Evolutionary conservation across 2,797 vertebrate genomes (phyloP).

Genomic region (Babyrousa celebensis): DNA sequence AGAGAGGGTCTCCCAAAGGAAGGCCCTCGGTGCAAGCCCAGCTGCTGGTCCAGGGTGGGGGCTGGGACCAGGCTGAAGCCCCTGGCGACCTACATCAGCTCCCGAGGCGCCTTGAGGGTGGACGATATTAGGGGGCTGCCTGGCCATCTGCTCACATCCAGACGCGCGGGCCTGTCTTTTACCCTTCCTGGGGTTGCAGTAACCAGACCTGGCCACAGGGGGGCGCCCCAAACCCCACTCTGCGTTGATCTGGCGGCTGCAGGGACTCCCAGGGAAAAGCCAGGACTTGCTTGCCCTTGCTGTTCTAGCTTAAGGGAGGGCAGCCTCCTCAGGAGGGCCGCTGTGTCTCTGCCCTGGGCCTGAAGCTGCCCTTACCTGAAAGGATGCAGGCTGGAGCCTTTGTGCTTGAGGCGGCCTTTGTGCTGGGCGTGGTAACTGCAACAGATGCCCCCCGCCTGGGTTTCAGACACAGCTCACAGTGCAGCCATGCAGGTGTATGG

Average conservation of each 20-base stretch:
- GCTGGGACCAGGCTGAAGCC: not conserved
- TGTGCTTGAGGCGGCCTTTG: constrained; percentile 94
- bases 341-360: not conserved
- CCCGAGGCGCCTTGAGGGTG: not conserved
- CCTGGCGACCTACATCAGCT: no score
- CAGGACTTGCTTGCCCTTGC: accelerated
- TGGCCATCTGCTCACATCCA: not conserved
- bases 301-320: not conserved
- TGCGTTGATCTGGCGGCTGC: accelerated
- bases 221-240: not conserved
- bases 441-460: constrained; percentile 76
- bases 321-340: not conserved
- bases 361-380: constrained; percentile 94
- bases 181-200: not conserved
- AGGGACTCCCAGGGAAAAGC: not conserved
- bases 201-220: not conserved
- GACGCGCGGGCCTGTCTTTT: no score
- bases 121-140: accelerated
- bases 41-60: not conserved
- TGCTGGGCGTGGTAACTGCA: constrained; percentile 95
- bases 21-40: not conserved
- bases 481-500: no score
- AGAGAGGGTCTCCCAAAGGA: no score
- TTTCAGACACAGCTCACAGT: not conserved
- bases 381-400: constrained; percentile 94